These are phyloP conservation scores for Tholera decimalis DNA, from an alignment of 2,888 invertebrate species.

Conservation along the genomic window DNA sequence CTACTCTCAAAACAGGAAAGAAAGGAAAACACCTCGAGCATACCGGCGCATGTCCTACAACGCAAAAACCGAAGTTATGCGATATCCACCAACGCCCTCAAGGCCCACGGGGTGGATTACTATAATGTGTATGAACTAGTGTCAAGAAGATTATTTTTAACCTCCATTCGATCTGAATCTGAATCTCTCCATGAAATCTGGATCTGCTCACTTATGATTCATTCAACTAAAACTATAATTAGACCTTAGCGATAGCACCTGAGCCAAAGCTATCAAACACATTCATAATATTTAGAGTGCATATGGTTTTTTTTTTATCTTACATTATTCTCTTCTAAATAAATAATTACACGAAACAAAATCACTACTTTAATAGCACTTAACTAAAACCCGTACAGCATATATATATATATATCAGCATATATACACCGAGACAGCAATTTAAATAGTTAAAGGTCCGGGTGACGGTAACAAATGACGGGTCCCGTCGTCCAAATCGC, in stretches of 20 bases:
- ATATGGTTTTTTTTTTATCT: too few relatives aligned
- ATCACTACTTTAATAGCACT: constrained; percentile 20
- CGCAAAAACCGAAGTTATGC: too few relatives aligned
- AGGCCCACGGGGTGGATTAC: too few relatives aligned
- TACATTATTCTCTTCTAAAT: background rate
- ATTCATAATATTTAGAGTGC: too few relatives aligned
- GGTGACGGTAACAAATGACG: constrained; percentile 83
- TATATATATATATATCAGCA: too few relatives aligned
- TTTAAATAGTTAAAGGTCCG: constrained; percentile 76
- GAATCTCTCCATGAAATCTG: background rate
- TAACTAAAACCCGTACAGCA: constrained; percentile 13
- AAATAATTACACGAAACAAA: background rate
- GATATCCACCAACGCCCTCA: too few relatives aligned
- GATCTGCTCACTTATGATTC: background rate
- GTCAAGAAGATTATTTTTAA: background rate
- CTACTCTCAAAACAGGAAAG: too few relatives aligned
- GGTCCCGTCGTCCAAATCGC: constrained; percentile 76
- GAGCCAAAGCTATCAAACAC: too few relatives aligned
- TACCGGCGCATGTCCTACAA: too few relatives aligned
- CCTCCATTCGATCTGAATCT: background rate
- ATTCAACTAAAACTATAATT: too few relatives aligned
- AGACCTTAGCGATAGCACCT: too few relatives aligned
- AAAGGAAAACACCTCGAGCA: too few relatives aligned
- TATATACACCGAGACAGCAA: constrained; percentile 66
- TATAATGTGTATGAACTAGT: background rate